Evolutionary conservation across 2,797 vertebrate species (phyloP).

Genomic region (Semotilus atromaculatus): DNA sequence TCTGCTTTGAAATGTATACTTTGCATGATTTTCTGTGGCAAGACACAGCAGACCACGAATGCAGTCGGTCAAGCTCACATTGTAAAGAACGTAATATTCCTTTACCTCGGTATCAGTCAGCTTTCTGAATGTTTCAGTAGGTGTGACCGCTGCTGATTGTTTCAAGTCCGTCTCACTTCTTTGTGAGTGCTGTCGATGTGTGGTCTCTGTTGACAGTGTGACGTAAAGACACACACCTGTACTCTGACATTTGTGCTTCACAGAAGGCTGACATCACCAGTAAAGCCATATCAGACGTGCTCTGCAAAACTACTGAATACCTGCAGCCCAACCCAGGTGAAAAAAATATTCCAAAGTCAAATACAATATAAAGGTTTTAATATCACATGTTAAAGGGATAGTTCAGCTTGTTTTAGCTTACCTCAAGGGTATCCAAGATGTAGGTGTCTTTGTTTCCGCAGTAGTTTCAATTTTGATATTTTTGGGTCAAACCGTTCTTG

Average conservation of each 20-base stretch:
- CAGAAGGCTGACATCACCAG: constrained; percentile 96
- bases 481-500: too few species aligned
- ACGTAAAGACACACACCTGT: background rate
- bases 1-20: background rate
- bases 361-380: background rate
- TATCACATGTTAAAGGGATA: background rate
- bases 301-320: constrained; percentile 92
- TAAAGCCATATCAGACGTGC: constrained; percentile 90
- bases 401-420: too few species aligned
- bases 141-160: constrained; percentile 1
- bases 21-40: background rate
- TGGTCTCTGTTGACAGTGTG: background rate
- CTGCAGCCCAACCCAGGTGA: constrained; percentile 95
- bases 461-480: too few species aligned
- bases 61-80: background rate
- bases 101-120: background rate
- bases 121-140: constrained; percentile 11
- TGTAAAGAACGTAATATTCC: background rate
- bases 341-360: constrained; percentile 9
- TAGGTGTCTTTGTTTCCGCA: too few species aligned
- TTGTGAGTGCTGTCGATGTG: background rate
- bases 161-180: background rate
- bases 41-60: background rate
- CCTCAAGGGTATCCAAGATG: too few species aligned
- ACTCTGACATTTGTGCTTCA: constrained; percentile 41